Base-by-base conservation (phyloP, 2,797 vertebrate genomes). In the Poliocrania exsul region DNA sequence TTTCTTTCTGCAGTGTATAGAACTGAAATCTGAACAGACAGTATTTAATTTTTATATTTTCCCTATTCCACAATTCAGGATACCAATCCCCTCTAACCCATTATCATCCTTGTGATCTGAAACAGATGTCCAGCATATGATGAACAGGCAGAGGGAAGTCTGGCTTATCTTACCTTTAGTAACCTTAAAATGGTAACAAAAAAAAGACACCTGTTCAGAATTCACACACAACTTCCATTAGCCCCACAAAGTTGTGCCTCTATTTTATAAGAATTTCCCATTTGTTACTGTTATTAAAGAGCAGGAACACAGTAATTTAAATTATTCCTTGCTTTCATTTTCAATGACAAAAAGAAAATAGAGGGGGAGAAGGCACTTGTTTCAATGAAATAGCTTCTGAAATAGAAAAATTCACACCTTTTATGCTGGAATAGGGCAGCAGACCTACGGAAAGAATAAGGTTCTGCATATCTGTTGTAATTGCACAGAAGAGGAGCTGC, bases 301-400 rank as follows among this genome's bases (percentile, higher is more conserved):
- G 38, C 50, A 62, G 53, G 86, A 92, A 64, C 15, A 25, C 8
- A 4, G 51, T 85, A 70, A 66, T 92, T 96, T 81, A 84, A 95
- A 80, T 93, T 88, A 74, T 7, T 67, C 53, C 77, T 73, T 62
- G 28, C 82, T 87, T 95, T 91, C 57, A 92, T 83, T 94, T 94
- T 64, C 86, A 78, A 10, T 54, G 23, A 15, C 35, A n/a, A 85
- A 60, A 77, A 50, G 71, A 77, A 65, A 61, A 28, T 3, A 3
- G 2, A 25, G 9, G 7, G 7, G 5, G 13, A 18, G 29, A 14
- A 71, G 12, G 37, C 50, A 80, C 16, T 25, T 95, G 37, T 81
- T 85, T 89, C 15, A 13, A 84, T 90, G 89, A 93, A 91, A 88
- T 51, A 85, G 17, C 42, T 92, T 67, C 82, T 69, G 73, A 94